These are phyloP conservation scores for Cataglyphis albicans DNA, from an alignment of 2,888 invertebrate species.

Conservation along the genomic window DNA sequence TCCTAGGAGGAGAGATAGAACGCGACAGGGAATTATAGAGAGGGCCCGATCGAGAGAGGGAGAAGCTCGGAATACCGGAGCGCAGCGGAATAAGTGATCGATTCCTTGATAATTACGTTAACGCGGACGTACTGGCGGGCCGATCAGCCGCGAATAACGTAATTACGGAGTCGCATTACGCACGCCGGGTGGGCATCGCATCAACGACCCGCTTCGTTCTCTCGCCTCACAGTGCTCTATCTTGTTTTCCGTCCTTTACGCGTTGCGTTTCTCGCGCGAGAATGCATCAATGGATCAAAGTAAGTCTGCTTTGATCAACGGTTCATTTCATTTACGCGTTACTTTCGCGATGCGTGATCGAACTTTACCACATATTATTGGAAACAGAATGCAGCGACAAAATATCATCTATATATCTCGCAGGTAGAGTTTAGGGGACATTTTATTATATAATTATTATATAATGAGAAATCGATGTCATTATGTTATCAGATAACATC, in stretches of 20 bases:
- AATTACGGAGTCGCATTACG: constrained; percentile 76
- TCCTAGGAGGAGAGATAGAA: constrained; percentile 1
- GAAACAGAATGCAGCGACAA: background rate
- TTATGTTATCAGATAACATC: background rate
- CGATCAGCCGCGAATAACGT: constrained; percentile 77
- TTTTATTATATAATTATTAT: background rate
- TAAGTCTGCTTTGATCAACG: constrained; percentile 57
- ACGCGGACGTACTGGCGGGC: constrained; percentile 68
- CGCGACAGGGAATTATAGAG: constrained; percentile 41
- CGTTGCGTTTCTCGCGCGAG: constrained; percentile 18
- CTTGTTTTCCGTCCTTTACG: constrained; percentile 30
- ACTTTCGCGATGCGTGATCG: background rate
- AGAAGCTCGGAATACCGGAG: constrained; percentile 45
- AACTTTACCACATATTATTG: constrained; percentile 19
- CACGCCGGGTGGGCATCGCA: constrained; percentile 61
- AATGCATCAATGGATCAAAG: constrained; percentile 41
- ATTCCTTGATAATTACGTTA: constrained; percentile 78
- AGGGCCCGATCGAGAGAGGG: constrained; percentile 44
- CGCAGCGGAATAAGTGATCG: constrained; percentile 73
- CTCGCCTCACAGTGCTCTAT: constrained; percentile 23
- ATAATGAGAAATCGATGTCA: background rate
- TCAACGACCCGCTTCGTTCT: constrained; percentile 60
- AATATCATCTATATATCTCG: background rate
- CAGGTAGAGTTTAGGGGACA: background rate
- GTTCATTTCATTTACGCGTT: constrained; percentile 49